A percentile compares a stretch with the other conserved stretches of the same genome.
phyloP scores from a whole-genome alignment of 2,113 vertebrate genomes.

The Orthonyx spaldingii region DNA sequence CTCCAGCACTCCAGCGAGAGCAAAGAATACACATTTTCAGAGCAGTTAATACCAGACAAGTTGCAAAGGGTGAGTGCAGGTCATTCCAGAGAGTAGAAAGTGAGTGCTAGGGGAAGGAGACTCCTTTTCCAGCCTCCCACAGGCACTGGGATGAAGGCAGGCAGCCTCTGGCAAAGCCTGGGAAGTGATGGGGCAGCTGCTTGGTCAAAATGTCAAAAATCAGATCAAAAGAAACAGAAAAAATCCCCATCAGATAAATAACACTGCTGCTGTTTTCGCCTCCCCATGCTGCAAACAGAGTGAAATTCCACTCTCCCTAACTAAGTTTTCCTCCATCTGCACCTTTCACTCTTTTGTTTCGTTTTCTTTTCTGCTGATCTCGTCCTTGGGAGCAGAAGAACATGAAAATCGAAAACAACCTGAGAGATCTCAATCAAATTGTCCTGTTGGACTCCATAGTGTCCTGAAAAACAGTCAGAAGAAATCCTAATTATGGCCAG shows the following conservation, averaged over 20 bases:
- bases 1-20: neutral
- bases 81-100: neutral
- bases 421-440: constrained; percentile 22
- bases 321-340: neutral
- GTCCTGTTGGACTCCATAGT: neutral
- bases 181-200: neutral
- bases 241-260: neutral
- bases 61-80: neutral
- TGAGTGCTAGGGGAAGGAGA: neutral
- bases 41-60: neutral
- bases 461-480: neutral
- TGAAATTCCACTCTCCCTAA: neutral
- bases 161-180: neutral
- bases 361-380: neutral
- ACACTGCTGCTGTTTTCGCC: neutral
- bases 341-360: neutral
- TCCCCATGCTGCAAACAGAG: neutral
- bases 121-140: neutral
- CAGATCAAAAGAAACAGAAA: neutral
- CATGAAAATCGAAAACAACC: constrained; percentile 26
- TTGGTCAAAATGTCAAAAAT: neutral
- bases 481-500: constrained; percentile 2
- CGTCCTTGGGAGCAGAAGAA: neutral
- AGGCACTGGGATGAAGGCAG: neutral
- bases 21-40: neutral